Evolutionary conservation across 2,113 vertebrate species (phyloP).

Genomic region (Danionella cerebrum): DNA sequence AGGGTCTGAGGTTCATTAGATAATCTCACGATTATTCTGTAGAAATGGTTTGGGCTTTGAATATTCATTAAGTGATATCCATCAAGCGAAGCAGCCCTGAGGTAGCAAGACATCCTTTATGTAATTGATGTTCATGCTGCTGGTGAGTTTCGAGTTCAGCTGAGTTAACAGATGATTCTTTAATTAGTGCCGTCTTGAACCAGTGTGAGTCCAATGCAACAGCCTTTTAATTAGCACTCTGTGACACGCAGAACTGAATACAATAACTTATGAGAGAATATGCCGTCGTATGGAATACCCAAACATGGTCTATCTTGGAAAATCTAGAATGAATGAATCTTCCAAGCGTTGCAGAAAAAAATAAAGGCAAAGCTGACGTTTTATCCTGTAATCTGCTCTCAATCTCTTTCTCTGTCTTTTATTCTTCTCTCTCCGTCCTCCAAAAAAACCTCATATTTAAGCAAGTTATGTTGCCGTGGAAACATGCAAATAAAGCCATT

Average conservation of each 20-base stretch:
- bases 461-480: too few species aligned
- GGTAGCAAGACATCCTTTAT: constrained; percentile 3
- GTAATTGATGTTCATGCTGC: constrained; percentile 7
- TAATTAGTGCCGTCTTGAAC: constrained; percentile 2
- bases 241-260: neutral
- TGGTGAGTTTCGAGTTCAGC: neutral
- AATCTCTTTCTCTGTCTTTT: too few species aligned
- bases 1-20: neutral
- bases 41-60: neutral
- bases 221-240: neutral
- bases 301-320: neutral
- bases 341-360: too few species aligned
- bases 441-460: too few species aligned
- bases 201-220: constrained; percentile 3
- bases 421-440: too few species aligned
- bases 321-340: too few species aligned
- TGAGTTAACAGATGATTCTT: constrained; percentile 15
- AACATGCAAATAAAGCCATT: too few species aligned
- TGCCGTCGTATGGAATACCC: too few species aligned
- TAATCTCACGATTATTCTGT: neutral
- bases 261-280: neutral
- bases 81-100: neutral
- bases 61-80: constrained; percentile 19
- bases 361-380: too few species aligned
- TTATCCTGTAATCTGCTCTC: too few species aligned